Conservation (phyloP, 2,113 vertebrate species). For the Lycocorax pyrrhopterus region DNA sequence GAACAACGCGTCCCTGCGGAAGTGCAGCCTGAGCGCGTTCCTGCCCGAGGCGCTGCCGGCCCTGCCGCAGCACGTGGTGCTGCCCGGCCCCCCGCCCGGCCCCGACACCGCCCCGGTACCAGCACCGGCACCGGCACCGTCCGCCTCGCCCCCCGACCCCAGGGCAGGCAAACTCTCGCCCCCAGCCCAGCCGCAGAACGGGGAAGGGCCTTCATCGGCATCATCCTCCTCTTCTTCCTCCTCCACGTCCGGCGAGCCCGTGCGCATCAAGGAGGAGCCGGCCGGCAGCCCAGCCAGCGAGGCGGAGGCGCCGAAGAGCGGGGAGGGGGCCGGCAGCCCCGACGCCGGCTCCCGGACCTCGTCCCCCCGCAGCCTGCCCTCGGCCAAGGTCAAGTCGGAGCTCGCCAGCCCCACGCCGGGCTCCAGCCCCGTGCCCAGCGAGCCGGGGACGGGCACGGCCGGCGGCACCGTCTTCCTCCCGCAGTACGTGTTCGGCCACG, state of each 20-base stretch:
- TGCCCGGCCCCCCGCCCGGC: constrained; percentile 77
- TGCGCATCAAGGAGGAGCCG: constrained; percentile 81
- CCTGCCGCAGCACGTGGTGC: constrained; percentile 82
- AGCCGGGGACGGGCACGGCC: constrained; percentile 66
- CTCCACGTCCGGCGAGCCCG: neutral
- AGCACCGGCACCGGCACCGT: constrained; percentile 57
- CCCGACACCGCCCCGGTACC: constrained; percentile 56
- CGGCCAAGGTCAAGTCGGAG: constrained; percentile 81
- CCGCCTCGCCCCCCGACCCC: constrained; percentile 54
- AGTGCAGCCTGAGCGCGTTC: constrained; percentile 80
- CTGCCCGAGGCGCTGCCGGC: constrained; percentile 78
- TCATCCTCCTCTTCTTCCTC: neutral
- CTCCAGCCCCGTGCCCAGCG: constrained; percentile 85
- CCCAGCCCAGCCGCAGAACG: neutral
- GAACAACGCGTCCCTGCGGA: constrained; percentile 76
- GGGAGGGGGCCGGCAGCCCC: neutral
- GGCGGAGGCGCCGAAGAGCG: constrained; percentile 6
- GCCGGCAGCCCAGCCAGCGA: constrained; percentile 63
- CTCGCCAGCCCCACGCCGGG: constrained; percentile 87
- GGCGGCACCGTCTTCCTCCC: constrained; percentile 85
- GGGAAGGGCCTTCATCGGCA: constrained; percentile 45
- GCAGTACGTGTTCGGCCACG: constrained; percentile 84
- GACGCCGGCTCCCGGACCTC: constrained; percentile 63
- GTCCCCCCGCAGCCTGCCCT: constrained; percentile 76
- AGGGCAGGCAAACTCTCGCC: neutral